Evolutionary conservation across 2,888 invertebrate genomes (phyloP), one percentile per base, ranked within the genome.

Genomic region (Morpho helenor): DNA sequence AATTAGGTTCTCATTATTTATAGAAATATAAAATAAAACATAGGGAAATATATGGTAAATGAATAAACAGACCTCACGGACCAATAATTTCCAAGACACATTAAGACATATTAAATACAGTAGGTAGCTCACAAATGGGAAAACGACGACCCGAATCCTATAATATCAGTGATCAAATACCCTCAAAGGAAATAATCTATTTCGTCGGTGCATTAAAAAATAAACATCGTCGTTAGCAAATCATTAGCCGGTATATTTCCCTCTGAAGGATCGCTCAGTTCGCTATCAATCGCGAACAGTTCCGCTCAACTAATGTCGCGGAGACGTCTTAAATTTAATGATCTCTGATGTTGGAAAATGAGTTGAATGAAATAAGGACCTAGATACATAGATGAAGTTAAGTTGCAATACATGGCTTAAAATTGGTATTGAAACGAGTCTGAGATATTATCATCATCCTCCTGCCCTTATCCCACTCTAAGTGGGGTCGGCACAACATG

Each of bases 171-270:
- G 81, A 78, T 80, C 77, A 70, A 76, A 70, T 64, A 63, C 78
- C 77, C 77, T 87, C 87, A 89, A 90, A 89, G 84, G 82, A 88
- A 89, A 86, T 88, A 88, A 88, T 88, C 89, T 88, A 72, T 69
- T 73, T 71, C 68, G 69, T 66, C 72, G 76, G 71, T 83, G 87
- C 87, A 86, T 90, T 86, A 85, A 87, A 87, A 89, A 81, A 87
- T 84, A 88, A 88, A 89, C 82, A 87, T 84, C 76, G 76, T 88
- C 89, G 89, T 91, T 89, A 88, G 87, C 87, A 89, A 88, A 90
- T 90, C 90, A 88, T 89, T 89, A 91, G 88, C 86, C 79, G 71
- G 66, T 72, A 80, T 76, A 77, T 82, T 84, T 80, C 80, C 76
- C 79, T 77, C 76, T 70, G 76, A 79, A 73, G 68, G 69, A 77